A percentile compares a stretch with the other conserved stretches of the same genome.
phyloP scores from a whole-genome alignment of 2,888 invertebrate genomes.

The Dicranocentrus wangi region DNA sequence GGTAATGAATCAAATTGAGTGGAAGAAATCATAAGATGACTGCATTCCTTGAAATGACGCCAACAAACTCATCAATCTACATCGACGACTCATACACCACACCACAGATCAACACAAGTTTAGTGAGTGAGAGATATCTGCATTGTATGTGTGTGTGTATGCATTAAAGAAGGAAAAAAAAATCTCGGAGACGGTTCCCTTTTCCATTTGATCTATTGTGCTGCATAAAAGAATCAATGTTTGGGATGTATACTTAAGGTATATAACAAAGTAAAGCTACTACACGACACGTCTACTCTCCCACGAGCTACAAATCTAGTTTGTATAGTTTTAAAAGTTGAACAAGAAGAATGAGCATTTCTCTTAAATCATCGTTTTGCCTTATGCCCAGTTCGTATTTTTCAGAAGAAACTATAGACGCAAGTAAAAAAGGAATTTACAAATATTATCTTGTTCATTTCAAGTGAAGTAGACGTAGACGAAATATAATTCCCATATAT shows the following conservation, averaged over 20 bases:
- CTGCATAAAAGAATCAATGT: not conserved
- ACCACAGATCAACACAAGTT: slow-evolving; percentile 47
- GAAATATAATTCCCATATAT: too few relatives aligned
- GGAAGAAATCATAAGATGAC: slow-evolving; percentile 71
- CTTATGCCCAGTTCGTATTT: too few relatives aligned
- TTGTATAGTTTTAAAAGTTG: not conserved
- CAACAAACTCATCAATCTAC: slow-evolving; percentile 73
- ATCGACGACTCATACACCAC: slow-evolving; percentile 63
- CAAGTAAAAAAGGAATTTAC: not conserved
- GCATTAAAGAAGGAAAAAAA: slow-evolving; percentile 24
- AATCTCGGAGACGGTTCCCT: slow-evolving; percentile 37
- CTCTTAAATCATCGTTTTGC: slow-evolving; percentile 29
- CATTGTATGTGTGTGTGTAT: slow-evolving; percentile 5
- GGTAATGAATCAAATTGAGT: slow-evolving; percentile 73
- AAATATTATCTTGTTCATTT: not conserved
- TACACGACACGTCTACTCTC: not conserved
- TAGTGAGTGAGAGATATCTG: slow-evolving; percentile 6
- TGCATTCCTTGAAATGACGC: slow-evolving; percentile 72
- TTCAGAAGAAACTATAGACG: too few relatives aligned
- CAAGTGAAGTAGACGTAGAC: not conserved
- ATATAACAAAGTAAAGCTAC: slow-evolving; percentile 6
- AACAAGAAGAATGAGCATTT: slow-evolving; percentile 16
- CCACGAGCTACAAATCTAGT: not conserved
- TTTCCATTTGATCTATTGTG: slow-evolving; percentile 40
- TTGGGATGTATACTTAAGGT: not conserved